Percentiles rank a stretch among this genome's conserved stretches.
These are phyloP conservation scores for Psilopsiagon aurifrons DNA, from an alignment of 2,113 vertebrate species.

Conservation along the genomic window DNA sequence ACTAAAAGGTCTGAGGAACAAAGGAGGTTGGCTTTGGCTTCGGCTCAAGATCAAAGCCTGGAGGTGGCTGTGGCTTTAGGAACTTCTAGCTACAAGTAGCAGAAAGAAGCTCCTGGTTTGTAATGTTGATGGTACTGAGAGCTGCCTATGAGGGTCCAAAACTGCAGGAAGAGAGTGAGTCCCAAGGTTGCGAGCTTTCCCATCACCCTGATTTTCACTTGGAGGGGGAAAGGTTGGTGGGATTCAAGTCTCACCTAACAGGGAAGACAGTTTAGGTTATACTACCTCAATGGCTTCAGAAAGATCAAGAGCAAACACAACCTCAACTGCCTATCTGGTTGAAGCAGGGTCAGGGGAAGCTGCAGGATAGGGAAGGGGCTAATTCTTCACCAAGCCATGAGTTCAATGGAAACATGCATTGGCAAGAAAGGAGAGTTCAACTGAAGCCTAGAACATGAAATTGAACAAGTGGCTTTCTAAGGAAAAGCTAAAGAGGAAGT, in stretches of 20 bases:
- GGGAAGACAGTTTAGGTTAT: background rate
- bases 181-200: background rate
- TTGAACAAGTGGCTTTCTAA: conserved; percentile 15
- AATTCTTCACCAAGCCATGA: background rate
- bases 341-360: background rate
- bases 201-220: background rate
- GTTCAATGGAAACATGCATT: background rate
- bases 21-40: background rate
- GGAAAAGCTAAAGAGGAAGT: background rate
- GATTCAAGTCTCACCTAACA: background rate
- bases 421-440: conserved; percentile 4
- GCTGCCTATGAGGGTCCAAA: background rate
- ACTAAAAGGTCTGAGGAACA: background rate
- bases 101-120: background rate
- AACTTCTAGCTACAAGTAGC: background rate
- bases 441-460: background rate
- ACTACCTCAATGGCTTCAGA: background rate
- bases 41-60: background rate
- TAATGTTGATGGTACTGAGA: background rate
- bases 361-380: background rate
- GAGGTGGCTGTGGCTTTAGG: background rate
- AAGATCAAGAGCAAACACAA: background rate
- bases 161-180: background rate
- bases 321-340: background rate
- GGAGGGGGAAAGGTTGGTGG: background rate